Conservation (phyloP, 2,888 invertebrate genomes). For the Nymphalis polychloros region DNA sequence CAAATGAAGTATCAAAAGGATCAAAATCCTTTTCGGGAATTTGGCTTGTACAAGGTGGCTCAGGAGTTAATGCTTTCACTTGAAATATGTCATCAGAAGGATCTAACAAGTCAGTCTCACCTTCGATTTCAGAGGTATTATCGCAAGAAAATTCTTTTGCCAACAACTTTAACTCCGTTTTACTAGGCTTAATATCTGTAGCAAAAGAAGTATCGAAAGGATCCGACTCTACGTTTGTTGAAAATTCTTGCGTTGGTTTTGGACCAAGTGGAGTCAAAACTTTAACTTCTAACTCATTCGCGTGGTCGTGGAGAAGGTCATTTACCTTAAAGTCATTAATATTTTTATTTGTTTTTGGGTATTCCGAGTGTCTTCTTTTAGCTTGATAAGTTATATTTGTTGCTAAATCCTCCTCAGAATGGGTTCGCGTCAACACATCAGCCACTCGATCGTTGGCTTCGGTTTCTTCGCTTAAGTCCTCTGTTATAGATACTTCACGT, state of each 20-base stretch:
- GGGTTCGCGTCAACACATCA: slow-evolving; percentile 77
- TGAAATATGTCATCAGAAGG: slow-evolving; percentile 82
- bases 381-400: slow-evolving; percentile 68
- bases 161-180: slow-evolving; percentile 88
- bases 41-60: slow-evolving; percentile 63
- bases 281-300: slow-evolving; percentile 76
- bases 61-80: slow-evolving; percentile 88
- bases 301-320: slow-evolving; percentile 64
- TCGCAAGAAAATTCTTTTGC: slow-evolving; percentile 88
- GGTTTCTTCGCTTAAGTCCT: slow-evolving; percentile 73
- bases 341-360: slow-evolving; percentile 53
- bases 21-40: slow-evolving; percentile 80
- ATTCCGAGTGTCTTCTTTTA: slow-evolving; percentile 80
- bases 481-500: slow-evolving; percentile 82
- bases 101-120: slow-evolving; percentile 73
- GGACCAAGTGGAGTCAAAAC: slow-evolving; percentile 83
- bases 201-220: slow-evolving; percentile 95
- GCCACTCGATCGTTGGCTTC: slow-evolving; percentile 87
- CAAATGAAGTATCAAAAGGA: slow-evolving; percentile 93
- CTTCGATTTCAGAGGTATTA: slow-evolving; percentile 56
- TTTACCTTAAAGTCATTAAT: slow-evolving; percentile 56
- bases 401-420: slow-evolving; percentile 85
- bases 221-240: slow-evolving; percentile 79
- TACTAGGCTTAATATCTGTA: slow-evolving; percentile 87
- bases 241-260: slow-evolving; percentile 60